Evolutionary conservation across 2,113 vertebrate species (phyloP).

Genomic region (Rhea pennata): DNA sequence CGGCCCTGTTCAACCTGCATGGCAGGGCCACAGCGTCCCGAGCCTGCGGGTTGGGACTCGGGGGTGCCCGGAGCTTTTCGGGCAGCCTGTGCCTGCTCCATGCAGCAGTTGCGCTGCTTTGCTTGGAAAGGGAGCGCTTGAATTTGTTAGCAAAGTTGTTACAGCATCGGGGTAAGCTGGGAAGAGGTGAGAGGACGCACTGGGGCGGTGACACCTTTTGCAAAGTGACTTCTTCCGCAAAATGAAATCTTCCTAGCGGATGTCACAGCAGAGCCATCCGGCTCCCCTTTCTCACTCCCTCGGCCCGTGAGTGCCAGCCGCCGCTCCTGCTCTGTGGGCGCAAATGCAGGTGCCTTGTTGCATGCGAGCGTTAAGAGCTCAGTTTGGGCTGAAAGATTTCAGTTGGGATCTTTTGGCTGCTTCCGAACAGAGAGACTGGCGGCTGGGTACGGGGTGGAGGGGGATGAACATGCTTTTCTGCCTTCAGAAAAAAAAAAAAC

Average conservation of each 20-base stretch:
- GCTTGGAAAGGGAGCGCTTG: background rate
- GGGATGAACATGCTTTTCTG: fast-evolving
- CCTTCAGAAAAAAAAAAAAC: too few species aligned
- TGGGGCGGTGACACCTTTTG: background rate
- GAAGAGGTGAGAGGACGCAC: fast-evolving
- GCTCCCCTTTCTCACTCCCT: background rate
- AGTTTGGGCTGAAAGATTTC: background rate
- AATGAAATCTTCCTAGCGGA: background rate
- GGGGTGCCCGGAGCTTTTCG: too few species aligned
- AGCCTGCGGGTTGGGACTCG: too few species aligned
- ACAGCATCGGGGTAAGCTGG: fast-evolving
- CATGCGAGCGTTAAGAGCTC: fast-evolving
- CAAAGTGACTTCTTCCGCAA: background rate
- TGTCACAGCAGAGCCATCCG: fast-evolving
- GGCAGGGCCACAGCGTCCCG: too few species aligned
- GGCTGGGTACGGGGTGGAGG: too few species aligned
- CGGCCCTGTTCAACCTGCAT: too few species aligned
- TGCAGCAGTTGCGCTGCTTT: fast-evolving
- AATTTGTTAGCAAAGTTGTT: background rate
- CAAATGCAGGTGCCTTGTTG: background rate
- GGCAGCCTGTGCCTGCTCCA: background rate
- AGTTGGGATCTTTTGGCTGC: background rate
- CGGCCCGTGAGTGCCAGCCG: too few species aligned
- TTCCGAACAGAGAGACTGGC: too few species aligned
- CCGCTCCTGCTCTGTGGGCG: too few species aligned